Percentiles rank a stretch among this genome's conserved stretches.
phyloP scores from a whole-genome alignment of 2,797 vertebrate species.

The Psittacula echo region DNA sequence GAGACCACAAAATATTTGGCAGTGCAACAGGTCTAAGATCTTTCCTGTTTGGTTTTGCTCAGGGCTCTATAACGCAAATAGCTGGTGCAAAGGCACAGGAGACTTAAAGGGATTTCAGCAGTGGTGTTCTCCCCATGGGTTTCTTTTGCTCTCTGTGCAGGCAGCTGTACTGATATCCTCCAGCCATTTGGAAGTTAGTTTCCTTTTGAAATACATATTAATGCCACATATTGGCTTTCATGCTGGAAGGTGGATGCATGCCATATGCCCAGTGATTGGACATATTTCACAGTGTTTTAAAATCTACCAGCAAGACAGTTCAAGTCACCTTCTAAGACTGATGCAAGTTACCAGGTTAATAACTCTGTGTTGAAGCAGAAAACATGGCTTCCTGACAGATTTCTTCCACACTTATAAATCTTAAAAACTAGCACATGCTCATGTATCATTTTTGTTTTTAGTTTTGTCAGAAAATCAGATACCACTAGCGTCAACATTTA shows the following conservation, averaged over 20 bases:
- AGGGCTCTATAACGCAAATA: slow-evolving; percentile 33
- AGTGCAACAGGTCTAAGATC: slow-evolving; percentile 62
- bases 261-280: neutral
- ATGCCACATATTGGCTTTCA: neutral
- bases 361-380: neutral
- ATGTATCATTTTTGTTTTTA: neutral
- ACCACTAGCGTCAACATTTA: neutral
- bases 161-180: neutral
- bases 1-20: slow-evolving; percentile 75
- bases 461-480: slow-evolving; percentile 3
- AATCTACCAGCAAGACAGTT: neutral
- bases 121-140: neutral
- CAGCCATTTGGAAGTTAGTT: neutral
- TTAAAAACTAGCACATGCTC: neutral
- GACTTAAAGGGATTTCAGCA: slow-evolving; percentile 6
- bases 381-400: neutral
- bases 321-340: neutral
- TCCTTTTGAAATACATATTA: slow-evolving; percentile 23
- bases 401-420: neutral
- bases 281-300: neutral
- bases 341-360: neutral
- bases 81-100: slow-evolving; percentile 19
- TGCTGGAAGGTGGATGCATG: neutral
- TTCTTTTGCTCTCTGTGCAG: neutral
- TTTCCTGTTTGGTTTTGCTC: slow-evolving; percentile 76